phyloP scores from a whole-genome alignment of 2,113 vertebrate genomes.

The Mola mola region DNA sequence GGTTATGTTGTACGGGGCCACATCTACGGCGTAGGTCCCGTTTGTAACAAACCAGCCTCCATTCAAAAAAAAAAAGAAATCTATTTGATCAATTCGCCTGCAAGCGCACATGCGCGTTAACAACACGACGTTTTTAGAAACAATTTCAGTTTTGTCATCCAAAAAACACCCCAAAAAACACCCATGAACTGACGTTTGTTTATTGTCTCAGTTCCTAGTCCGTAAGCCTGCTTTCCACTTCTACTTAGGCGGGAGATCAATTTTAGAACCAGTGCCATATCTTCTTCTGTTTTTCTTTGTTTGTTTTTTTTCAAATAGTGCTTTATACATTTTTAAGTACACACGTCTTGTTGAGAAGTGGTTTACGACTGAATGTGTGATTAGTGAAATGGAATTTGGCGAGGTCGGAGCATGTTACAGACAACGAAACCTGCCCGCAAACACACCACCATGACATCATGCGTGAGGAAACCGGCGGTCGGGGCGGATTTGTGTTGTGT shows the following conservation, averaged over 20 bases:
- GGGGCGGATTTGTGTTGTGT: slow-evolving; percentile 2
- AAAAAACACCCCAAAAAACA: too few species aligned
- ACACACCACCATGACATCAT: slow-evolving; percentile 69
- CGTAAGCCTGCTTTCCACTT: too few species aligned
- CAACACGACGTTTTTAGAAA: not conserved
- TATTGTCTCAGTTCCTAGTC: too few species aligned
- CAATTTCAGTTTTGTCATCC: too few species aligned
- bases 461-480: slow-evolving; percentile 28
- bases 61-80: slow-evolving; percentile 60
- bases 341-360: not conserved
- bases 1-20: not conserved
- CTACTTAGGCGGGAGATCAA: too few species aligned
- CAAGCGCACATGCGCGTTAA: slow-evolving; percentile 26
- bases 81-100: slow-evolving; percentile 15
- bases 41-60: slow-evolving; percentile 18
- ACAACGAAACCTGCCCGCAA: slow-evolving; percentile 41
- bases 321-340: too few species aligned
- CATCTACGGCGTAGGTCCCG: slow-evolving; percentile 1
- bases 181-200: too few species aligned
- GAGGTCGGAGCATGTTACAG: slow-evolving; percentile 25
- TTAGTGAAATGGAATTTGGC: too few species aligned
- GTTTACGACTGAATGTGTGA: too few species aligned
- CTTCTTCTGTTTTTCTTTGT: too few species aligned
- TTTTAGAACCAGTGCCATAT: not conserved
- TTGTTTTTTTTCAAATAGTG: too few species aligned